Base-by-base conservation (phyloP, 2,113 vertebrate species). In the Oreochromis tanganicae region DNA sequence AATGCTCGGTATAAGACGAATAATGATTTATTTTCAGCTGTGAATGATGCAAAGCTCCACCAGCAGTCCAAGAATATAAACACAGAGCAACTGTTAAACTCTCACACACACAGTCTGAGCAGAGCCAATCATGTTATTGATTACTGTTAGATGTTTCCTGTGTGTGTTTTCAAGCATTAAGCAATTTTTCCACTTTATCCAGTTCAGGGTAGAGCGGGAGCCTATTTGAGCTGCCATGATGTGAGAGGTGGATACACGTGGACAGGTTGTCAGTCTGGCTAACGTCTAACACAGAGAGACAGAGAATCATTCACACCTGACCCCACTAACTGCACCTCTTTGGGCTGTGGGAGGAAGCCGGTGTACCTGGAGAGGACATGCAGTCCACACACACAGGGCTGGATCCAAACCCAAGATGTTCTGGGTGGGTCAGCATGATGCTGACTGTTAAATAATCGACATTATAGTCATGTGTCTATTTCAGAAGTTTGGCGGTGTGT, bases 171-270 rank as follows among this genome's bases (percentile, higher is more conserved):
- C 11, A 68, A 38, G 61, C 11, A 66, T 66, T 24, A 9, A 41
- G 19, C 11, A 68, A 0, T 21, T 14, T 41, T 9, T 43, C 61
- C 61, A 66, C 61, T 66, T n/a, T 66, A 1, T 38, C 1, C 61
- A n/a, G 61, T 36, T 0, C 61, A 5, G 61, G 61, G 0, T 63
- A 0, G 2, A 2, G 5, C 0, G 9, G 32, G 32, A 66, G 32
- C 57, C 57, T 34, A 4, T 61, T 61, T 19, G 16, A 61, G 9
- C 29, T 61, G 3, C 9, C 36, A 9, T 2, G 29, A 34, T 34
- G 32, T 63, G 29, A 61, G 21, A 56, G 55, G 56, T 29, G 24
- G 7, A 0, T 16, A 29, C 56, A 59, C 7, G 7, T 5, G 24
- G 14, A 59, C 59, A 36, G 32, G 32, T 66, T 0, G 4, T 6